phyloP scores from a whole-genome alignment of 1,140 invertebrate species.

The Orchesella cincta region DNA sequence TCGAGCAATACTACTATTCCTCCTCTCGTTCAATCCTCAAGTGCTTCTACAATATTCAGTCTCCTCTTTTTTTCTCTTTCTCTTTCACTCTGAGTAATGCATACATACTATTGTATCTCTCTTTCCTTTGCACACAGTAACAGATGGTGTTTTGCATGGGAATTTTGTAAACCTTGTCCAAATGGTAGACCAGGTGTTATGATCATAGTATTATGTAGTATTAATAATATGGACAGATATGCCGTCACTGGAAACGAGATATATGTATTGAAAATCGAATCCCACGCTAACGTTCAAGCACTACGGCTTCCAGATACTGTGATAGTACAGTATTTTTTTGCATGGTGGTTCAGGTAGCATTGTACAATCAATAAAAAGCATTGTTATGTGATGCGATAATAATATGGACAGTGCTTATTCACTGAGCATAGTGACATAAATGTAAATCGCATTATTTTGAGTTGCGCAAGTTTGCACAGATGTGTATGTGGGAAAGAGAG shows the following conservation, averaged over 20 bases:
- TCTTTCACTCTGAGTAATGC: background rate
- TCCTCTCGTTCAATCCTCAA: too few species aligned
- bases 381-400: background rate
- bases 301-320: too few species aligned
- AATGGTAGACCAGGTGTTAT: background rate
- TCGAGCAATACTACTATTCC: too few species aligned
- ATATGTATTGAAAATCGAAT: background rate
- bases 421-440: too few species aligned
- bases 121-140: too few species aligned
- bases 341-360: background rate
- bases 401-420: too few species aligned
- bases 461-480: too few species aligned
- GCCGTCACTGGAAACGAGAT: background rate
- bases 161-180: background rate
- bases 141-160: slow-evolving; percentile 12
- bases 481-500: too few species aligned
- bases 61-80: background rate
- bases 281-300: too few species aligned
- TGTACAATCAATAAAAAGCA: background rate
- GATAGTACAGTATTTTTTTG: too few species aligned
- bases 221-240: background rate
- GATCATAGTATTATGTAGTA: slow-evolving; percentile 10
- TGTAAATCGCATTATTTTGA: too few species aligned
- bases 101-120: background rate
- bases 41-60: too few species aligned